phyloP scores from a whole-genome alignment of 1,140 invertebrate genomes.

The Aphelinus certus region DNA sequence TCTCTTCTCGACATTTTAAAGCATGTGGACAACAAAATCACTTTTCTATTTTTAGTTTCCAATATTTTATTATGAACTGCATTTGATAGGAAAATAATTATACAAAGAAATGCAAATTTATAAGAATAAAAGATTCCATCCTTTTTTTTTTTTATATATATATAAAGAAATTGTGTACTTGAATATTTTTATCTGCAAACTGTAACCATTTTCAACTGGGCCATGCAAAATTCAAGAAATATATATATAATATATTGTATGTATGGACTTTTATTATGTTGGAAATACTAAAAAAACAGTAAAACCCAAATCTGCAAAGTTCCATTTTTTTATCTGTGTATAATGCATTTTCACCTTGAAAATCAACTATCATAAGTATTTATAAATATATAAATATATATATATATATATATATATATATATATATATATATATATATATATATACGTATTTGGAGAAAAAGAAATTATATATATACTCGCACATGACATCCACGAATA shows the following conservation, averaged over 20 bases:
- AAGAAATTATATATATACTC: background rate
- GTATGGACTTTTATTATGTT: slow-evolving; percentile 17
- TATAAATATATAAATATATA: background rate
- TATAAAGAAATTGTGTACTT: slow-evolving; percentile 14
- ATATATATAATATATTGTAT: slow-evolving; percentile 16
- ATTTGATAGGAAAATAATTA: slow-evolving; percentile 35
- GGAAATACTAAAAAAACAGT: slow-evolving; percentile 8
- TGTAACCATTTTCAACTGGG: slow-evolving; percentile 13
- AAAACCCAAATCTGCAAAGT: background rate
- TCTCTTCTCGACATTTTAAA: slow-evolving; percentile 28
- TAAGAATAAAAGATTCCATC: slow-evolving; percentile 37
- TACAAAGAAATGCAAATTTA: slow-evolving; percentile 26
- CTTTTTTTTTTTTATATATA: slow-evolving; percentile 24
- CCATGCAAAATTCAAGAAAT: slow-evolving; percentile 21
- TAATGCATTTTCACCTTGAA: slow-evolving; percentile 12
- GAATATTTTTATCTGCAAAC: slow-evolving; percentile 28
- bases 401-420: background rate
- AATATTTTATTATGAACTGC: slow-evolving; percentile 30
- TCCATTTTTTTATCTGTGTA: slow-evolving; percentile 16
- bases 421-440: background rate
- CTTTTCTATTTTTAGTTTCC: slow-evolving; percentile 23
- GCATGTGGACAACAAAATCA: slow-evolving; percentile 28
- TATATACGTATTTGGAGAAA: background rate
- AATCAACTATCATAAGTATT: slow-evolving; percentile 23
- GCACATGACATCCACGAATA: background rate